Percentiles rank a stretch among this genome's conserved stretches.
Evolutionary conservation across 2,113 vertebrate species (phyloP).

Genomic region (Cyphomyrus discorhynchus): DNA sequence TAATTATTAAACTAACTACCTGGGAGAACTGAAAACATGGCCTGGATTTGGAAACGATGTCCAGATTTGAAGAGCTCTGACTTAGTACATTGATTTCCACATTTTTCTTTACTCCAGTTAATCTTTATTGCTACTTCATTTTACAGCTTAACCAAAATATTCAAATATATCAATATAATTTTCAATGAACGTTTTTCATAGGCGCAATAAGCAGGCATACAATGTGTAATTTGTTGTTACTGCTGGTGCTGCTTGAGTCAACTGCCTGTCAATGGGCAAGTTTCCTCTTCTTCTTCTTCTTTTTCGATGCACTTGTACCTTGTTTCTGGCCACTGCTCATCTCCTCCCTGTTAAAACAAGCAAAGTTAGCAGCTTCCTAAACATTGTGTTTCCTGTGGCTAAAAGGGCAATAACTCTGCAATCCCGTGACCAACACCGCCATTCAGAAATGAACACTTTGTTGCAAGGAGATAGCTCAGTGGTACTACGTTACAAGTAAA

Average conservation of each 20-base stretch:
- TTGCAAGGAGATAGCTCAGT: not conserved
- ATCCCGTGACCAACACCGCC: not conserved
- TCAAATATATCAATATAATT: not conserved
- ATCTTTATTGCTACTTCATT: not conserved
- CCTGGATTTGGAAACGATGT: not conserved
- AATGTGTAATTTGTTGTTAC: not conserved
- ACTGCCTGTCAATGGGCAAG: not conserved
- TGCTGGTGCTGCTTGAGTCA: not conserved
- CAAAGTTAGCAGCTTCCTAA: not conserved
- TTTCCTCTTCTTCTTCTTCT: constrained; percentile 19
- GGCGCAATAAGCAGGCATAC: not conserved
- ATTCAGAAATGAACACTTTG: not conserved
- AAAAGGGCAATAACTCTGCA: not conserved
- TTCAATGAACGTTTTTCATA: not conserved
- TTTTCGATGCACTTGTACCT: constrained; percentile 40
- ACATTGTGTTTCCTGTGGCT: not conserved
- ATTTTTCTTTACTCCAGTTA: not conserved
- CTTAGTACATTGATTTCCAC: not conserved
- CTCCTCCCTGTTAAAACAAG: constrained; percentile 22
- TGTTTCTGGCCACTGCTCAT: constrained; percentile 32
- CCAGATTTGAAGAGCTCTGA: not conserved
- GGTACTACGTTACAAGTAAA: not conserved
- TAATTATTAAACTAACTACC: not conserved
- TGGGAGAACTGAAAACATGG: not conserved
- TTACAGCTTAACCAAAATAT: not conserved